These are phyloP conservation scores for Muschampia plurimacula DNA, from an alignment of 2,888 invertebrate species.

Conservation along the genomic window DNA sequence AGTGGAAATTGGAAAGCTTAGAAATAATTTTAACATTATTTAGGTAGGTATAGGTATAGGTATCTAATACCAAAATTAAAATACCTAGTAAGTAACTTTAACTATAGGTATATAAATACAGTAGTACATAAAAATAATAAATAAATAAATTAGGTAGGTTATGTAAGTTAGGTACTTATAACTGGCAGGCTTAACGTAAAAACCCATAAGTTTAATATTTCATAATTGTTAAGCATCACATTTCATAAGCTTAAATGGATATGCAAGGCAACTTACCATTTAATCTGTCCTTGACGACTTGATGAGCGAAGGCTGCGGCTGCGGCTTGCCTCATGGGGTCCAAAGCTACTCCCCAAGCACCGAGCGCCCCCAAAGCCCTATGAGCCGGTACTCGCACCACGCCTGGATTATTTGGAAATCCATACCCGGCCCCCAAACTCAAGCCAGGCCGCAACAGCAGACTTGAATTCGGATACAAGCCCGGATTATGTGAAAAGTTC, in stretches of 20 bases:
- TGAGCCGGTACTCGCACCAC: slow-evolving; percentile 94
- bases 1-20: too few relatives aligned
- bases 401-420: slow-evolving; percentile 87
- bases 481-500: slow-evolving; percentile 75
- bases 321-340: slow-evolving; percentile 88
- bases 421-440: slow-evolving; percentile 82
- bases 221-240: neutral
- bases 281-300: slow-evolving; percentile 93
- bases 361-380: slow-evolving; percentile 83
- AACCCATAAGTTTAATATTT: neutral
- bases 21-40: too few relatives aligned
- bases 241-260: neutral
- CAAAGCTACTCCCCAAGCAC: slow-evolving; percentile 86
- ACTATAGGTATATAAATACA: too few relatives aligned
- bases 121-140: too few relatives aligned
- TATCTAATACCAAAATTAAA: too few relatives aligned
- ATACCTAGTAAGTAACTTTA: too few relatives aligned
- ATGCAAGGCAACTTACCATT: slow-evolving; percentile 87
- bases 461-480: slow-evolving; percentile 73
- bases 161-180: too few relatives aligned
- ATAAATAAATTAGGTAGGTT: too few relatives aligned
- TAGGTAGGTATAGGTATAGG: too few relatives aligned
- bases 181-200: neutral
- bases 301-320: slow-evolving; percentile 91
- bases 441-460: slow-evolving; percentile 74